These are phyloP conservation scores for Euwallacea similis DNA, from an alignment of 1,140 invertebrate genomes.

Conservation along the genomic window DNA sequence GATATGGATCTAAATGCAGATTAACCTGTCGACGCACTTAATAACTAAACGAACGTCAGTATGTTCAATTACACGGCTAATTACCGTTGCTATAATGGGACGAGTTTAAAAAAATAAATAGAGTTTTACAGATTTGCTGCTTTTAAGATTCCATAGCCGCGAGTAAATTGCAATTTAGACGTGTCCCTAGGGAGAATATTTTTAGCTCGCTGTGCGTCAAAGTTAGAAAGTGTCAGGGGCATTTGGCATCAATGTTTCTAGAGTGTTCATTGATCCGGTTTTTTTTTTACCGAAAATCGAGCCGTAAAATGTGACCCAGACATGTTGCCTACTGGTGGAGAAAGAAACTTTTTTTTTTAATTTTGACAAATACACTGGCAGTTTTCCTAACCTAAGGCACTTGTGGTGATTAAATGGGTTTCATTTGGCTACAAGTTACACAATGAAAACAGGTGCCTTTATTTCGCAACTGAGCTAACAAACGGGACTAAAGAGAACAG, in stretches of 20 bases:
- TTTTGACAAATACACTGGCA: too few species aligned
- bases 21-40: too few species aligned
- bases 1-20: too few species aligned
- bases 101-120: slow-evolving; percentile 10
- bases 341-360: too few species aligned
- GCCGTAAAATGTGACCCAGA: too few species aligned
- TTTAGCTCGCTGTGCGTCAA: slow-evolving; percentile 14
- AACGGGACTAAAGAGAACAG: too few species aligned
- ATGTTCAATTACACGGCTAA: slow-evolving; percentile 1
- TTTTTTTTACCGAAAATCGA: background rate
- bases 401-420: too few species aligned
- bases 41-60: background rate
- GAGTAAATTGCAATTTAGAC: background rate
- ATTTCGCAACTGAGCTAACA: too few species aligned
- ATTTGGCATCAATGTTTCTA: slow-evolving; percentile 10
- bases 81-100: slow-evolving; percentile 4
- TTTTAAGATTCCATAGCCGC: slow-evolving; percentile 8
- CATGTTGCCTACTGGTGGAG: too few species aligned
- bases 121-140: background rate
- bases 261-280: slow-evolving; percentile 1
- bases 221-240: slow-evolving; percentile 5
- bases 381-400: too few species aligned
- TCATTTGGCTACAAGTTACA: too few species aligned
- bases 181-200: slow-evolving; percentile 6
- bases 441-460: too few species aligned